Evolutionary conservation across 1,140 invertebrate species (phyloP).

Genomic region (Hyphantria cunea): DNA sequence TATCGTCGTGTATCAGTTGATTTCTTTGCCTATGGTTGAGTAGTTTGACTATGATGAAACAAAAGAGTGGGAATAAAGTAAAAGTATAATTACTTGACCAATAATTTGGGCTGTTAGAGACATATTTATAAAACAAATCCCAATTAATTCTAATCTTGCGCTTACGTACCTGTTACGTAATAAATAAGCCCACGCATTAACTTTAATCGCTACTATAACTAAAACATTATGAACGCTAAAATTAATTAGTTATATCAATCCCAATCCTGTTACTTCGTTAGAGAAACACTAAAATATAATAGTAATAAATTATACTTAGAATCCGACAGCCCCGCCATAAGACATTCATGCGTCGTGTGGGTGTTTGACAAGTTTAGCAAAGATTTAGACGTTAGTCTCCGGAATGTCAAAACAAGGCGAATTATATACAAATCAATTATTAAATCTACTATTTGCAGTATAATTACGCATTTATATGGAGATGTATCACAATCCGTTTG

Average conservation of each 20-base stretch:
- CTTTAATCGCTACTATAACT: background rate
- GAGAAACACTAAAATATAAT: constrained; percentile 27
- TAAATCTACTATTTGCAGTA: background rate
- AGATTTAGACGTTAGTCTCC: constrained; percentile 34
- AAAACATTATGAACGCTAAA: constrained; percentile 12
- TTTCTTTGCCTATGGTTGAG: too few relatives aligned
- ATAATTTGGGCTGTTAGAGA: too few relatives aligned
- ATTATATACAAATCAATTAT: constrained; percentile 18
- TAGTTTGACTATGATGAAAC: too few relatives aligned
- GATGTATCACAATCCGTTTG: too few relatives aligned
- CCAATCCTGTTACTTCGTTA: constrained; percentile 22
- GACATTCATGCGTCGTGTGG: constrained; percentile 28
- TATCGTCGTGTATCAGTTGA: too few relatives aligned
- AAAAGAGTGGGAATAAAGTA: too few relatives aligned
- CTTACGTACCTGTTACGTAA: too few relatives aligned
- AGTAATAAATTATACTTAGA: constrained; percentile 30
- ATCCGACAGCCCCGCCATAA: constrained; percentile 23
- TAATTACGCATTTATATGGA: too few relatives aligned
- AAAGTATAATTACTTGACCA: too few relatives aligned
- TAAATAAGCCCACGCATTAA: too few relatives aligned
- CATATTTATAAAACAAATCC: too few relatives aligned
- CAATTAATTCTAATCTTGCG: too few relatives aligned
- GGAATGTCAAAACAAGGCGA: constrained; percentile 29
- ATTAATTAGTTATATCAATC: constrained; percentile 26
- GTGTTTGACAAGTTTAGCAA: constrained; percentile 27